Conservation (phyloP, 2,113 vertebrate species). For the Tyrannus savana region DNA sequence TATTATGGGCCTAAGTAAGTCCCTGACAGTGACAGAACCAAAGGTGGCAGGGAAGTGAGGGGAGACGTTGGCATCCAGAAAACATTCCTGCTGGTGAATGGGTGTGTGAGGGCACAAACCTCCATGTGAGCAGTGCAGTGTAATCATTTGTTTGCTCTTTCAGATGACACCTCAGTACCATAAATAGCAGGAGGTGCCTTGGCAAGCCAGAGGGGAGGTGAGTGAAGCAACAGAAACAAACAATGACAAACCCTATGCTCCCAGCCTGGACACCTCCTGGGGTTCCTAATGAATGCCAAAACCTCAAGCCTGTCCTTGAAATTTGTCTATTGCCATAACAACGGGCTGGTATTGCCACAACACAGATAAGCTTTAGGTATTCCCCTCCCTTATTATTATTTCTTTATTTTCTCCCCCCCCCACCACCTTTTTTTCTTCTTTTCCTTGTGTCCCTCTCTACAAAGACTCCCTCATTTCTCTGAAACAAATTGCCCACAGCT, state of each 20-base stretch:
- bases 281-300: neutral
- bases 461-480: slow-evolving; percentile 85
- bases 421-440: neutral
- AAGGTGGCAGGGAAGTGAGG: neutral
- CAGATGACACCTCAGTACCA: rapidly evolving
- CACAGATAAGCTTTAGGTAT: neutral
- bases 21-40: slow-evolving; percentile 60
- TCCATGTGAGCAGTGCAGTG: neutral
- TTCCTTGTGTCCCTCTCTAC: slow-evolving; percentile 45
- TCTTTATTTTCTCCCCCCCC: neutral
- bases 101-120: neutral
- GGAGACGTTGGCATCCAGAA: neutral
- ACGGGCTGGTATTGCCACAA: neutral
- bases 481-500: slow-evolving; percentile 89
- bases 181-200: neutral
- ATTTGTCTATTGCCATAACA: slow-evolving; percentile 15
- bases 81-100: neutral
- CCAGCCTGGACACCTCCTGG: neutral
- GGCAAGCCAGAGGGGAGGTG: neutral
- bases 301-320: neutral
- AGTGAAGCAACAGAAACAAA: neutral
- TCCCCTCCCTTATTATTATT: neutral
- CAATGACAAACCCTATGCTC: neutral
- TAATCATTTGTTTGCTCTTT: neutral
- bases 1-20: slow-evolving; percentile 62